A percentile compares a stretch with the other conserved stretches of the same genome.
Conservation (phyloP, 2,888 invertebrate species). For the Theretra japonica region DNA sequence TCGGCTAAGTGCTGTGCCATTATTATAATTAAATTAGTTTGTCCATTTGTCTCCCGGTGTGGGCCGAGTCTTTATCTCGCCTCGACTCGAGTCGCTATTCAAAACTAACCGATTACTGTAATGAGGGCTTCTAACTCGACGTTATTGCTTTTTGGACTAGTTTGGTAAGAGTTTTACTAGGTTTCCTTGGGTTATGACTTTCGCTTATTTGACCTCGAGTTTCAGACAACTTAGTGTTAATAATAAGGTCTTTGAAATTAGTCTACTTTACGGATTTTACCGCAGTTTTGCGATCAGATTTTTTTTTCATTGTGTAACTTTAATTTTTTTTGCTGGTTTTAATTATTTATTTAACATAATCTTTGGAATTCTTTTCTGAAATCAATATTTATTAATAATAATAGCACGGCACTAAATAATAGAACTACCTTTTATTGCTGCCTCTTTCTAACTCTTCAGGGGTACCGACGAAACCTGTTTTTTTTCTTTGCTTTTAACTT, state of each 20-base stretch:
- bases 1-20: not conserved
- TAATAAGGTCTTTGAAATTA: no score
- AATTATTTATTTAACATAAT: no score
- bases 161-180: not conserved
- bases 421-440: no score
- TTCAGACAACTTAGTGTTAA: not conserved
- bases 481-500: no score
- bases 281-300: no score
- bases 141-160: slow-evolving; percentile 7
- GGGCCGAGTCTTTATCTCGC: slow-evolving; percentile 21
- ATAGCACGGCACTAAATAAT: no score
- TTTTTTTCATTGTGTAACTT: no score
- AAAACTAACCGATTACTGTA: slow-evolving; percentile 20
- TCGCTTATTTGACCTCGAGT: not conserved
- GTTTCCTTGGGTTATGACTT: not conserved
- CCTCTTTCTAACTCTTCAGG: no score
- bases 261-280: not conserved
- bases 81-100: slow-evolving; percentile 20
- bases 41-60: slow-evolving; percentile 26
- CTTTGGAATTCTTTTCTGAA: no score
- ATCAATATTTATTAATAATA: no score
- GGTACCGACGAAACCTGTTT: no score
- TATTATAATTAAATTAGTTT: slow-evolving; percentile 32
- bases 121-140: not conserved
- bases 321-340: no score